These are phyloP conservation scores for Glareola pratincola DNA, from an alignment of 2,113 vertebrate species.

Conservation along the genomic window DNA sequence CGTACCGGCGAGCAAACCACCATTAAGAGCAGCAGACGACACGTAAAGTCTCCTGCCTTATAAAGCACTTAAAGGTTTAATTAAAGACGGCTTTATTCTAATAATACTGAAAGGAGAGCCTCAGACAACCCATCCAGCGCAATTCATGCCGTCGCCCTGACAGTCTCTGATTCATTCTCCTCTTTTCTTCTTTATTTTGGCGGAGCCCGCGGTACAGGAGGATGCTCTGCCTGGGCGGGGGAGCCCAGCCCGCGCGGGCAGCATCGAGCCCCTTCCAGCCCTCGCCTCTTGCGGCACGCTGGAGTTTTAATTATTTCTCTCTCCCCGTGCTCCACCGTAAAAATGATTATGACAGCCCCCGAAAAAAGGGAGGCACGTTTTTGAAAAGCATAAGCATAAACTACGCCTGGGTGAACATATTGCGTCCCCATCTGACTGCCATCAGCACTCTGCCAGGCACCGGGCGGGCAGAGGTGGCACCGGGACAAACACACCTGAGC, in stretches of 20 bases:
- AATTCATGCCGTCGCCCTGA: not conserved
- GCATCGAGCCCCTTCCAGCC: not conserved
- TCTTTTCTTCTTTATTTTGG: not conserved
- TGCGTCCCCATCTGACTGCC: constrained; percentile 1
- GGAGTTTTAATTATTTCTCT: not conserved
- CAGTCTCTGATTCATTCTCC: not conserved
- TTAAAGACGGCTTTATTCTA: constrained; percentile 57
- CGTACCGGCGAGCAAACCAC: not conserved
- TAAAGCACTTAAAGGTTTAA: constrained; percentile 65
- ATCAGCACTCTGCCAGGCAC: not conserved
- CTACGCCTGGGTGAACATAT: not conserved
- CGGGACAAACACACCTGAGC: not conserved
- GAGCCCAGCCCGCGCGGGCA: not conserved
- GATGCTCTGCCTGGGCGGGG: not conserved
- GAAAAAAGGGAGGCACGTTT: not conserved
- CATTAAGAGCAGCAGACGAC: constrained; percentile 25
- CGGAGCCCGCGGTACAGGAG: not conserved
- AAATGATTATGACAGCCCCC: not conserved
- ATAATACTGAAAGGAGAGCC: not conserved
- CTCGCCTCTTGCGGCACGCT: not conserved
- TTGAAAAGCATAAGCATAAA: constrained; percentile 17
- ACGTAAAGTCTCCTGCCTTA: constrained; percentile 16
- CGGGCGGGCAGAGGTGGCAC: not conserved
- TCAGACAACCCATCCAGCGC: not conserved
- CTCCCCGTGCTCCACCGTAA: not conserved